phyloP scores from a whole-genome alignment of 2,797 vertebrate species.

The Propithecus perrieri region DNA sequence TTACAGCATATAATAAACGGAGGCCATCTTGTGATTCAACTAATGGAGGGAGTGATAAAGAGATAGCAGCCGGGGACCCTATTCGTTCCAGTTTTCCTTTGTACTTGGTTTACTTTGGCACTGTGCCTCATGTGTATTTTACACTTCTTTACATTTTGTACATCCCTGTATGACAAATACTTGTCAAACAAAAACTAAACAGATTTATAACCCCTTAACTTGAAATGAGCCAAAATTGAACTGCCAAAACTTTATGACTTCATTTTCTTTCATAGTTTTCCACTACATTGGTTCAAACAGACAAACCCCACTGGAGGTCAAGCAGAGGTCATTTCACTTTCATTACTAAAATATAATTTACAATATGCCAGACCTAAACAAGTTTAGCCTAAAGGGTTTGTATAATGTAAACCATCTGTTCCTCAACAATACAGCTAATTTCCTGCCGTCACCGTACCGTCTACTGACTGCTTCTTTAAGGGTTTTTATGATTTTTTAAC shows the following conservation, averaged over 20 bases:
- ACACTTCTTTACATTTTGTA: conserved; percentile 86
- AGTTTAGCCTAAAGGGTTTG: conserved; percentile 91
- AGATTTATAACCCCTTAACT: conserved; percentile 86
- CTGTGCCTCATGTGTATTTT: conserved; percentile 83
- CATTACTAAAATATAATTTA: conserved; percentile 92
- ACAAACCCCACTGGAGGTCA: conserved; percentile 88
- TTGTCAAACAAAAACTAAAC: conserved; percentile 88
- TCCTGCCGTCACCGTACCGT: conserved; percentile 86
- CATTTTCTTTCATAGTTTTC: conserved; percentile 88
- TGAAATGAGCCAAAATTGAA: conserved; percentile 85
- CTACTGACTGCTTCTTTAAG: conserved; percentile 86
- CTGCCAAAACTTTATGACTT: conserved; percentile 88
- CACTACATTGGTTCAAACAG: conserved; percentile 86
- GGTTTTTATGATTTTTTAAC: conserved; percentile 79
- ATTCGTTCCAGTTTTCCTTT: conserved; percentile 74
- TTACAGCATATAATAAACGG: conserved; percentile 75
- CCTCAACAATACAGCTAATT: conserved; percentile 91
- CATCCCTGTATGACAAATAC: conserved; percentile 86
- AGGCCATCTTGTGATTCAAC: conserved; percentile 74
- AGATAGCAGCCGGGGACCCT: conserved; percentile 72
- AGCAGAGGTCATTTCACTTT: conserved; percentile 89
- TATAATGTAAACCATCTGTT: conserved; percentile 96
- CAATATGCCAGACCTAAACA: conserved; percentile 93
- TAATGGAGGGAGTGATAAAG: conserved; percentile 82
- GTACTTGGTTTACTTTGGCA: conserved; percentile 84